A percentile compares a stretch with the other conserved stretches of the same genome.
Evolutionary conservation across 2,888 invertebrate genomes (phyloP).

Genomic region (Hirtodrosophila cameraria): DNA sequence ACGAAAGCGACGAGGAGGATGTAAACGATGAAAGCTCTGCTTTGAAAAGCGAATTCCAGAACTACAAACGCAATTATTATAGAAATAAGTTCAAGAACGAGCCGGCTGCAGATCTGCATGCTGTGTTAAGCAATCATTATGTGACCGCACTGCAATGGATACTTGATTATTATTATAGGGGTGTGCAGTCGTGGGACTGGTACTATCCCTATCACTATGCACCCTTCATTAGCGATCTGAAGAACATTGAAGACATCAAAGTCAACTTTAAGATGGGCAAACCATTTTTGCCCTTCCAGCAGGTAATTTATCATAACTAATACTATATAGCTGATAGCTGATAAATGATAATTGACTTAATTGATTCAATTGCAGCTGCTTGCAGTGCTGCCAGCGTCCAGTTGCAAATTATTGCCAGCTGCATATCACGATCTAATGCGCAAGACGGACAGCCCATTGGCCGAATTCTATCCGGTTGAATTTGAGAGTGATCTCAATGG

Average conservation of each 20-base stretch:
- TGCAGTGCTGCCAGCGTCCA: constrained; percentile 94
- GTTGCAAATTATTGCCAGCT: constrained; percentile 90
- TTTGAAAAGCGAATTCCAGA: constrained; percentile 89
- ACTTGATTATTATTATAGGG: constrained; percentile 97
- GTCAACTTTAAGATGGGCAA: constrained; percentile 93
- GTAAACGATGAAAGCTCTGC: constrained; percentile 85
- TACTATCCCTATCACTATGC: constrained; percentile 99
- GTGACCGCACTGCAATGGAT: constrained; percentile 98
- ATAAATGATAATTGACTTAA: too few relatives aligned
- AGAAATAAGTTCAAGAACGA: constrained; percentile 90
- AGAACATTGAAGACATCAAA: constrained; percentile 90
- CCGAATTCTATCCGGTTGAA: constrained; percentile 95
- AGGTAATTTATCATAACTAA: constrained; percentile 84
- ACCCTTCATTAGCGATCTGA: constrained; percentile 97
- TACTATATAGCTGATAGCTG: too few relatives aligned
- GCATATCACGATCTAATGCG: constrained; percentile 93
- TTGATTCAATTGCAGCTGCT: constrained; percentile 86
- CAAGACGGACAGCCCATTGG: constrained; percentile 89
- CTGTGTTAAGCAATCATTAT: constrained; percentile 85
- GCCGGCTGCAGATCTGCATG: constrained; percentile 31
- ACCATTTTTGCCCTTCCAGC: constrained; percentile 97
- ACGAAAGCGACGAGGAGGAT: constrained; percentile 82
- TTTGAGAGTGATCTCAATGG: constrained; percentile 98
- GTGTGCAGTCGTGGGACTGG: constrained; percentile 99
- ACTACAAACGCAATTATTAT: constrained; percentile 96